Evolutionary conservation across 2,888 invertebrate species (phyloP), one percentile per base, ranked within the genome.

Genomic region (Tridacna crocea): DNA sequence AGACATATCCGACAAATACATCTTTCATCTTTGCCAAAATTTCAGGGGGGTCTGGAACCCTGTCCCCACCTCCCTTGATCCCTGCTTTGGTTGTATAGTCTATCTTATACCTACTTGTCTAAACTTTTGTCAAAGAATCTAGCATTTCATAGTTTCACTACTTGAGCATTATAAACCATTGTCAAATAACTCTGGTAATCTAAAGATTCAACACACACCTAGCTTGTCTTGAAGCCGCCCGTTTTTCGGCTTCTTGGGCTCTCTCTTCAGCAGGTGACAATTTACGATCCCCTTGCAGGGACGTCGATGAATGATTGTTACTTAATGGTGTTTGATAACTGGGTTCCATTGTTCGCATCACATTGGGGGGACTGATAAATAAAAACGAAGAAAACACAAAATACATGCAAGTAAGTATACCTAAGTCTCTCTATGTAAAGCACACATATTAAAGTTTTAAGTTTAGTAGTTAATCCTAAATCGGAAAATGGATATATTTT

Each of bases 221-320:
- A 77, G 92, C 92, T 79, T 91, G 90, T 48, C 92, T 89, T 89
- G 92, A 92, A 73, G 92, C 92, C 48, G 92, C 89, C 79, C 92
- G 81, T 85, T 91, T 91, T 79, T 92, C 91, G 15, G 92, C 92
- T 85, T 92, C 89, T 46, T 89, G 72, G 73, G 88, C 90, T 72
- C 92, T 88, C 61, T 90, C 90, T 75, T 90, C 90, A 36, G 89
- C 79, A 15, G 88, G 86, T 27, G 91, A 88, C 70, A 88, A 80
- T 76, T 88, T 90, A 63, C 87, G 83, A 63, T 87, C 87, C 48
- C 78, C 77, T 24, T 77, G 24, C 22, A 81, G 77, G 48, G 82
- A 75, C 26, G 80, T 58, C 47, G 80, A 78, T 8, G 76, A 81
- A 68, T 80, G 77, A 61, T 78, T 79, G 63, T 80, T 76, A 76